Evolutionary conservation across 2,113 vertebrate species (phyloP).

Genomic region (Muntiacus reevesi): DNA sequence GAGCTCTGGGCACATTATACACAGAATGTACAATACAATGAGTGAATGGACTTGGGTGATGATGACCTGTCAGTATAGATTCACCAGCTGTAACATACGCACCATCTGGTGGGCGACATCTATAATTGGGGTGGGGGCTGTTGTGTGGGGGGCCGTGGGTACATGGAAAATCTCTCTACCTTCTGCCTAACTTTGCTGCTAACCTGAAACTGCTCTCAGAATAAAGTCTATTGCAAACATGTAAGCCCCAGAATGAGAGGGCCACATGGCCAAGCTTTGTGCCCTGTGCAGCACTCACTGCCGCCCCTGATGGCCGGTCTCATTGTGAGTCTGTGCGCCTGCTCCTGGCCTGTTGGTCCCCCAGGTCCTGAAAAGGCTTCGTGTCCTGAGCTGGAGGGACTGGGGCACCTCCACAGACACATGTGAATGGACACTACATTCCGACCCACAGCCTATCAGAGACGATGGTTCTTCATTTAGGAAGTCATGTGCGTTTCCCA

Average conservation of each 20-base stretch:
- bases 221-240: not conserved
- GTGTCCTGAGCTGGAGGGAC: not conserved
- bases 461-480: not conserved
- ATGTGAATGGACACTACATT: not conserved
- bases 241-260: not conserved
- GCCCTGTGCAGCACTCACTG: fast-evolving
- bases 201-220: not conserved
- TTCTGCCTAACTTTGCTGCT: not conserved
- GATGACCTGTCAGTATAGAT: not conserved
- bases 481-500: not conserved
- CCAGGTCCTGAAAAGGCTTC: not conserved
- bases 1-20: not conserved
- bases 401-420: not conserved
- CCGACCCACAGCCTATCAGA: not conserved
- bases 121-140: not conserved
- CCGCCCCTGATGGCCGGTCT: too few relatives aligned
- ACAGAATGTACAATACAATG: not conserved
- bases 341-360: too few relatives aligned
- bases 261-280: not conserved
- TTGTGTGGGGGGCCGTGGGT: not conserved
- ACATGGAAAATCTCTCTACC: not conserved
- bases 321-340: not conserved
- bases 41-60: not conserved
- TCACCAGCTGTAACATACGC: not conserved
- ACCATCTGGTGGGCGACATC: not conserved